Evolutionary conservation across 2,113 vertebrate species (phyloP), one percentile per base, ranked within the genome.

Genomic region (Cygnus atratus): DNA sequence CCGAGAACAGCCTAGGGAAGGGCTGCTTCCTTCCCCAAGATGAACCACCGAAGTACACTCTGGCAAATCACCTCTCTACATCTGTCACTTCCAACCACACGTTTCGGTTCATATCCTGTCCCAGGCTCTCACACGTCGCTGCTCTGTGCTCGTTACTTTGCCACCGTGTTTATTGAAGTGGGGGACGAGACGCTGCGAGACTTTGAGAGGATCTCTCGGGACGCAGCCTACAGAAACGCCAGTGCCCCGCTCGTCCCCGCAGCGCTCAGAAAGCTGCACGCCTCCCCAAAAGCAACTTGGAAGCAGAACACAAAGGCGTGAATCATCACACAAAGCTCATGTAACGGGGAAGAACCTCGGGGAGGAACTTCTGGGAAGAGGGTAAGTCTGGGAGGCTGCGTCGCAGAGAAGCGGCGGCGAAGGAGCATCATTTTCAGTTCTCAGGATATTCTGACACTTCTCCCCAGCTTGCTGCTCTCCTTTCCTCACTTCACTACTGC

Each of bases 361-460:
- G 88, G 94, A 94, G 93, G 94, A 92, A 80, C 43, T 96, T 96
- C 94, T 90, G 95, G 88, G 94, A 94, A 96, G 37, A 78, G 21
- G 2, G 20, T 16, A 80, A 31, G 25, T 48, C 55, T 0, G 10
- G 19, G 66, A 92, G 31, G 52, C 35, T 21, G 41, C 41, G 22
- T 72, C 31, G 54, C n/a, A 6, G 26, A 74, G 59, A 9, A 72
- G 25, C 1, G 0, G 44, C 41, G 29, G 24, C 7, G 6, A 13
- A 29, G 48, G 50, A 29, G 35, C 11, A 18, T 5, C 19, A 5
- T 24, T 62, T 59, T 12, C 31, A 73, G 16, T 21, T 31, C 44
- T 20, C 41, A 6, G 5, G 74, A 33, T 16, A 21, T 29, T 46
- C 88, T 11, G 63, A 62, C 9, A n/a, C 26, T 9, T 41, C 55